A percentile compares a stretch with the other conserved stretches of the same genome.
phyloP scores from a whole-genome alignment of 2,888 invertebrate species.

The Baronia brevicornis region DNA sequence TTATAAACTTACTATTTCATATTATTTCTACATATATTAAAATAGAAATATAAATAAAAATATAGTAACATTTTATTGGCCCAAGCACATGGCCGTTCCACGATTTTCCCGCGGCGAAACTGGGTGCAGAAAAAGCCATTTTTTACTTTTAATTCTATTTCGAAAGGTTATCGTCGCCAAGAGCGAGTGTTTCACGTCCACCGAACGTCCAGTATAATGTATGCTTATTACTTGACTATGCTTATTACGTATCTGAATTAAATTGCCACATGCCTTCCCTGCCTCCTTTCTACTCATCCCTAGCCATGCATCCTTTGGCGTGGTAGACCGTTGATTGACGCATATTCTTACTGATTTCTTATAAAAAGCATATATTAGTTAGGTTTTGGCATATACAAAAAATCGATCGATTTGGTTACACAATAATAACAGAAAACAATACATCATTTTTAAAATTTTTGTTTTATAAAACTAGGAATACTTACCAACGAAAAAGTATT shows the following conservation, averaged over 20 bases:
- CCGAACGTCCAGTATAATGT: slow-evolving; percentile 29
- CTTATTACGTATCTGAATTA: slow-evolving; percentile 1
- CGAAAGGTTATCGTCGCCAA: slow-evolving; percentile 36
- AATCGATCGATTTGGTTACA: no score
- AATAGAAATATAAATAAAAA: slow-evolving; percentile 17
- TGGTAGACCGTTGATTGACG: no score
- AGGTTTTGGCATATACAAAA: no score
- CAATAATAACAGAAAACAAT: no score
- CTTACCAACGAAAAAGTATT: no score
- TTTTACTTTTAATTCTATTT: slow-evolving; percentile 34
- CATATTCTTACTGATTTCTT: no score
- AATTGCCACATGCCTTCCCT: no score
- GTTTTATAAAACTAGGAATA: no score
- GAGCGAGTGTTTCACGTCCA: slow-evolving; percentile 30
- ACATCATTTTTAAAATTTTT: no score
- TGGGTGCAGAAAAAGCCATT: slow-evolving; percentile 26
- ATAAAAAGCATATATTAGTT: no score
- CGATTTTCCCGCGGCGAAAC: slow-evolving; percentile 39
- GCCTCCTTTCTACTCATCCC: no score
- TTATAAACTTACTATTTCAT: slow-evolving; percentile 18
- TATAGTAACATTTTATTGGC: slow-evolving; percentile 21
- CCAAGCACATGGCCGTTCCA: slow-evolving; percentile 20
- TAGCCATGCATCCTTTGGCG: no score
- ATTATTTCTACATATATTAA: slow-evolving; percentile 10
- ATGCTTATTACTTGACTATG: slow-evolving; percentile 23